Evolutionary conservation across 2,113 vertebrate species (phyloP).

Genomic region (Anolis carolinensis): DNA sequence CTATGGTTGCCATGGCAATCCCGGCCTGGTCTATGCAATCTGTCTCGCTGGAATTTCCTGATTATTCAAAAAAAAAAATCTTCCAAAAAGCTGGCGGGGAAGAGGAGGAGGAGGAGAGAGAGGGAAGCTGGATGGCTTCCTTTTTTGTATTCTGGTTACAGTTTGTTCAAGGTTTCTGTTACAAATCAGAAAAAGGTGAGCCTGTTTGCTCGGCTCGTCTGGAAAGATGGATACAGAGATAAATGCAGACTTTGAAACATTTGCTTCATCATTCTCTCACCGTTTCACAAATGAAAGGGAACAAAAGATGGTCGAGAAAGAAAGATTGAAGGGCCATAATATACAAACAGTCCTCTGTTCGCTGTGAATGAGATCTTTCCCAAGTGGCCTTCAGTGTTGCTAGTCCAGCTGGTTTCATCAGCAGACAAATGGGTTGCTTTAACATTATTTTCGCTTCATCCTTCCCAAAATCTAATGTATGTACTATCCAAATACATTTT

Average conservation of each 20-base stretch:
- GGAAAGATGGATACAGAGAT: slow-evolving; percentile 56
- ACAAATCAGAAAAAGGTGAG: slow-evolving; percentile 58
- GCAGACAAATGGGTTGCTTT: slow-evolving; percentile 53
- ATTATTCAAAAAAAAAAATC: slow-evolving; percentile 72
- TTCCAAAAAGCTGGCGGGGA: slow-evolving; percentile 55
- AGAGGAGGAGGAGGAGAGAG: background rate
- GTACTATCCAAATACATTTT: slow-evolving; percentile 54
- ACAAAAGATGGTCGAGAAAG: slow-evolving; percentile 40
- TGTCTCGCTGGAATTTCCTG: slow-evolving; percentile 73
- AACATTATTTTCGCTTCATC: background rate
- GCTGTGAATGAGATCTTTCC: slow-evolving; percentile 36
- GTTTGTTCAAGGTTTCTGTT: slow-evolving; percentile 56
- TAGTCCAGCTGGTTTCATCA: slow-evolving; percentile 69
- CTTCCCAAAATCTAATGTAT: slow-evolving; percentile 33
- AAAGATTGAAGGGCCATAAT: slow-evolving; percentile 44
- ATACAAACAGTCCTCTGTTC: slow-evolving; percentile 39
- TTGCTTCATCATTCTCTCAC: slow-evolving; percentile 46
- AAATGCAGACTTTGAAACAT: slow-evolving; percentile 43
- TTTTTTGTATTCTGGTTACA: slow-evolving; percentile 47
- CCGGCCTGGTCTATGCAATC: slow-evolving; percentile 59
- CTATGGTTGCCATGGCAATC: slow-evolving; percentile 78
- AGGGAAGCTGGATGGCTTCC: slow-evolving; percentile 28
- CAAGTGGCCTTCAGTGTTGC: slow-evolving; percentile 36
- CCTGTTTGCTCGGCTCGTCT: slow-evolving; percentile 59
- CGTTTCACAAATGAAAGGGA: slow-evolving; percentile 34